Base-by-base conservation (phyloP, 2,797 vertebrate genomes). In the Sebastes hubbsi region DNA sequence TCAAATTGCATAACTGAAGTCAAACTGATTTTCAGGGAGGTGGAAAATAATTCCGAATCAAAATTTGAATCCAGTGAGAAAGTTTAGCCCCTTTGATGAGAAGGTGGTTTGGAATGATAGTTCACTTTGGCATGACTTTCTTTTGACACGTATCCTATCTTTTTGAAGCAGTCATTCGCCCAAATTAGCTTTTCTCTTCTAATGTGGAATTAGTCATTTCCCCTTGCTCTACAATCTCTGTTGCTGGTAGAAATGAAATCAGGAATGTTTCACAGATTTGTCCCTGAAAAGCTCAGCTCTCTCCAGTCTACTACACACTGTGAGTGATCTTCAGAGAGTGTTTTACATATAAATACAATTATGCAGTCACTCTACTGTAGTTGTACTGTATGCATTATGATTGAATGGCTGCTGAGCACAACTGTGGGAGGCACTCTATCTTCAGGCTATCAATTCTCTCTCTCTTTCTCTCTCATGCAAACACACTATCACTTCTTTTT, bases 391-490 rank as follows among this genome's bases (percentile, higher is more conserved):
- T 71, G 56, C 24, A 72, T 78, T 71, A 79, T 79, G 32, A 61
- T 63, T 60, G 59, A 58, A 75, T 66, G 62, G 77, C 69, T 62
- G n/a, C 67, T 54, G 74, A 84, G 77, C 72, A 82, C 58, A 81
- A 74, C 75, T 72, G 72, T 89, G 78, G 80, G 85, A 89, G 87
- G 83, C 72, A 78, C 75, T 92, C 42, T 75, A 81, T 80, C 77
- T 83, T 76, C 80, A 77, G 38, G 74, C 73, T 77, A 80, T 78
- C 74, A 61, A 16, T 71, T 77, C 24, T 61, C 52, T 72, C 66
- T 59, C 64, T 78, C 34, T 12, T 72, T 29, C 56, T 84, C 76
- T 72, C 76, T 72, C 68, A 65, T 76, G 32, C 66, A 63, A 72
- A 86, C 55, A 74, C 59, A 68, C 42, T 46, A 59, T 74, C 38